Conservation (phyloP, 30 jellyfish, hydroid and myxozoan genomes). For the Mastigias papua region DNA sequence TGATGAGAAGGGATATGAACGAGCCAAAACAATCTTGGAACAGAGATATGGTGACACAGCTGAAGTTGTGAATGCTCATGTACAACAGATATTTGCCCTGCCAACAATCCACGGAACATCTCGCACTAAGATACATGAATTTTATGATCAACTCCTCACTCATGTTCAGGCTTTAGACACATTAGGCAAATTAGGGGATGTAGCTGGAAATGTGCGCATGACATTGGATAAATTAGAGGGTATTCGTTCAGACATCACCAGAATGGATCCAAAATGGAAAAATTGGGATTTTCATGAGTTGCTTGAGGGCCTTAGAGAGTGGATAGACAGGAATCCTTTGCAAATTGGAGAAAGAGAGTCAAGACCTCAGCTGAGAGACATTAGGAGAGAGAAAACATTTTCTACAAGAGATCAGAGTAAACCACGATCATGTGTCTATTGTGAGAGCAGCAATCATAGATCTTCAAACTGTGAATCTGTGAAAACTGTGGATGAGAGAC, state of each 20-base stretch:
- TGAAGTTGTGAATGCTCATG: conserved; percentile 67
- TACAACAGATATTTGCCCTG: conserved; percentile 60
- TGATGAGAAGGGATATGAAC: too few relatives aligned
- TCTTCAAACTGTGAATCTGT: conserved; percentile 57
- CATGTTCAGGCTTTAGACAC: conserved; percentile 75
- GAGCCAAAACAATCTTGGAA: too few relatives aligned
- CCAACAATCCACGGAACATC: conserved; percentile 55
- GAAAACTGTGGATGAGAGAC: too few relatives aligned
- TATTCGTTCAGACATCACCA: conserved; percentile 54
- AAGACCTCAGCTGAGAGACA: conserved; percentile 5
- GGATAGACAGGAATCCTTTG: too few relatives aligned
- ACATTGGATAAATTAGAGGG: too few relatives aligned
- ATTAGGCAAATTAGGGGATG: conserved; percentile 54
- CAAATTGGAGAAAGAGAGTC: conserved; percentile 44
- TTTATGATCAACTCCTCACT: conserved; percentile 55
- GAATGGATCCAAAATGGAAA: conserved; percentile 66
- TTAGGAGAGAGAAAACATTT: conserved; percentile 50
- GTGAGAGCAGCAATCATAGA: conserved; percentile 55
- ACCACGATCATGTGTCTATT: conserved; percentile 47
- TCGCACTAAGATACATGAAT: conserved; percentile 50
- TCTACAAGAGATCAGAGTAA: conserved; percentile 21
- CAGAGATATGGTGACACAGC: conserved; percentile 55
- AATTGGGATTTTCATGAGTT: conserved; percentile 67
- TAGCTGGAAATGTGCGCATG: too few relatives aligned
- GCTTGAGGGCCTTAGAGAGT: conserved; percentile 44